Conservation (phyloP, 2,888 invertebrate species). For the Chalcosyrphus nemorum region DNA sequence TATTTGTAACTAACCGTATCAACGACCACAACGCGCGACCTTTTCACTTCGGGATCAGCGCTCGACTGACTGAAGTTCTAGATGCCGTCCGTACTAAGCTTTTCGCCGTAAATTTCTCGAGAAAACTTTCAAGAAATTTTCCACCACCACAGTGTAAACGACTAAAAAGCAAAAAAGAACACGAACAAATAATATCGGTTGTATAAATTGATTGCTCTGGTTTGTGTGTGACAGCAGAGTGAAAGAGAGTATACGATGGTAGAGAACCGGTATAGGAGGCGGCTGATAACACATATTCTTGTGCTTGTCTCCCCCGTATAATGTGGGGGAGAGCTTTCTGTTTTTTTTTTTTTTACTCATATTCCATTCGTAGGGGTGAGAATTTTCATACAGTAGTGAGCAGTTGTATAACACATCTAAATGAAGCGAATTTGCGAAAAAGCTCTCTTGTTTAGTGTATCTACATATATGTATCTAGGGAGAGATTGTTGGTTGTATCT, state of each 20-base stretch:
- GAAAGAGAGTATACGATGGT: constrained; percentile 21
- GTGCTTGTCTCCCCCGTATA: constrained; percentile 52
- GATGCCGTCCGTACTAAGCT: constrained; percentile 68
- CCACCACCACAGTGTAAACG: constrained; percentile 52
- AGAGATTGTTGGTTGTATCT: constrained; percentile 50
- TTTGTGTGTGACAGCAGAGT: constrained; percentile 21
- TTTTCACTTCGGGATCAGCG: constrained; percentile 76
- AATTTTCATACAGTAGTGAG: constrained; percentile 36
- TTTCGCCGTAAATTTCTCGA: constrained; percentile 71
- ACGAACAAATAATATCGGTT: not conserved
- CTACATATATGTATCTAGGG: constrained; percentile 52
- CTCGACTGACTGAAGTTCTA: constrained; percentile 76
- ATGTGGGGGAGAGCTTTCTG: constrained; percentile 9
- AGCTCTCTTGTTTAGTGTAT: constrained; percentile 33
- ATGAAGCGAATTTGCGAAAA: constrained; percentile 64
- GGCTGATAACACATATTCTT: constrained; percentile 60
- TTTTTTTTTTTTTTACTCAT: no score
- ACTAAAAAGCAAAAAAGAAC: no score
- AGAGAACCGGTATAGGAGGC: constrained; percentile 50
- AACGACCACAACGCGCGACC: constrained; percentile 75
- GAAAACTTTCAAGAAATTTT: constrained; percentile 59
- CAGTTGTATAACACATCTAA: constrained; percentile 61
- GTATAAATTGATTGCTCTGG: constrained; percentile 57
- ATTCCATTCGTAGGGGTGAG: constrained; percentile 57
- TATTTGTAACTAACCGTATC: constrained; percentile 74